Evolutionary conservation across 1,140 invertebrate species (phyloP), one percentile per base, ranked within the genome.

Genomic region (Phortica variegata): DNA sequence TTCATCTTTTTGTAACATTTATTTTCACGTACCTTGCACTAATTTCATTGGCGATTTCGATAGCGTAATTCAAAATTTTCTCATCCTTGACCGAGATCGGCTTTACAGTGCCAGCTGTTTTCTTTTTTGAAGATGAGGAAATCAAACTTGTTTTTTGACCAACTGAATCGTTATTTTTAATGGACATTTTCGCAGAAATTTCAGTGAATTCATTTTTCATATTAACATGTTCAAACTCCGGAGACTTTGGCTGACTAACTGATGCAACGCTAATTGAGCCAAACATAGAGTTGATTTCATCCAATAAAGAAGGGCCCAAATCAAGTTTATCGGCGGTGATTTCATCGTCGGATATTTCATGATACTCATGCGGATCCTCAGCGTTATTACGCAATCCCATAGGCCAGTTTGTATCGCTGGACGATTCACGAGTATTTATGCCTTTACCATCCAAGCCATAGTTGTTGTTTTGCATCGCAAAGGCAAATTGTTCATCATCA

Each of bases 231-330:
- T 84, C 84, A 51, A 87, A 84, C 60, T 87, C 85, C 0, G 79
- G 77, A 2, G 82, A 79, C 36, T 80, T 77, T 16, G 71, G 60
- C 4, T 60, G 58, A 29, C 52, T 58, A 1, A 54, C 54, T 2
- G 57, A 60, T 3, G 56, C 49, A 2, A 61, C 71, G 15, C 65
- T 71, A 41, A 91, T 76, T 13, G 87, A 88, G 59, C 87, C 86
- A 61, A 97, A 91, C 78, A 97, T 91, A 46, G 93, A 89, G 70
- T 97, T 93, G 84, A 97, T 95, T 79, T 97, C 95, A 68, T 95
- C 94, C 63, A 97, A 80, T 26, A 98, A 79, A 52, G 93, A 97
- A 7, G 93, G 90, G 10, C 93, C 93, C 65, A 96, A 88, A 78
- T 97, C 94, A 38, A 87, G 84, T 76, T 83, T 85, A 54, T 74